These are phyloP conservation scores for Motacilla alba DNA, from an alignment of 2,113 vertebrate genomes.

Conservation along the genomic window DNA sequence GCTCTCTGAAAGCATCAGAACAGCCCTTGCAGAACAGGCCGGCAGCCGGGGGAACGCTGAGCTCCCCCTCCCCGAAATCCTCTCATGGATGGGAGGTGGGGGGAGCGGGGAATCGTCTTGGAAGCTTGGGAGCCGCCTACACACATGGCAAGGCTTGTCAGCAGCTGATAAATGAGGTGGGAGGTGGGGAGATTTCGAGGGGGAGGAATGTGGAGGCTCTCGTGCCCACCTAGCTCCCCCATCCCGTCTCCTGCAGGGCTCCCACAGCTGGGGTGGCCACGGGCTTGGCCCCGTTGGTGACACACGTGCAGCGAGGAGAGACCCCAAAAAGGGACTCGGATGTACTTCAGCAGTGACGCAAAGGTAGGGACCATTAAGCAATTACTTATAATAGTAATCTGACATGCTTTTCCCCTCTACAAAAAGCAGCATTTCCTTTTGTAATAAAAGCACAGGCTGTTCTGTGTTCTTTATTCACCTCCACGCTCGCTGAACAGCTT, in stretches of 20 bases:
- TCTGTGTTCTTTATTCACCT: not conserved
- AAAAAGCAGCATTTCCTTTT: slow-evolving; percentile 33
- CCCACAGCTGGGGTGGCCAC: not conserved
- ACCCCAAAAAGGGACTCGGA: not conserved
- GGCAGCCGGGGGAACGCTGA: not conserved
- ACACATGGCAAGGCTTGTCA: slow-evolving; percentile 27
- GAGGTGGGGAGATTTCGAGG: slow-evolving; percentile 31
- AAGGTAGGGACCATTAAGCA: not conserved
- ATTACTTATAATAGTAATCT: not conserved
- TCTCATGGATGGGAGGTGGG: not conserved
- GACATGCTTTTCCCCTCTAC: not conserved
- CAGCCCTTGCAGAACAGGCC: not conserved
- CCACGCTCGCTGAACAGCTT: not conserved
- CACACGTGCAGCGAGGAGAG: not conserved
- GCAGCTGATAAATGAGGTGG: slow-evolving; percentile 45
- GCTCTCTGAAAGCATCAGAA: not conserved
- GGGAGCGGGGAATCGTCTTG: not conserved
- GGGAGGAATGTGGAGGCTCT: not conserved
- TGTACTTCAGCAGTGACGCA: not conserved
- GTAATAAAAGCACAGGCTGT: slow-evolving; percentile 20
- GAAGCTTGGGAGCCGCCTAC: slow-evolving; percentile 42
- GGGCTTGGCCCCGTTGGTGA: not conserved
- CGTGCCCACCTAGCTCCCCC: not conserved
- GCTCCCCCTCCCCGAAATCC: slow-evolving; percentile 14
- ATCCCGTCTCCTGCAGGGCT: not conserved